Conservation (phyloP, 2,888 invertebrate species). For the Lithophane semibrunnea region DNA sequence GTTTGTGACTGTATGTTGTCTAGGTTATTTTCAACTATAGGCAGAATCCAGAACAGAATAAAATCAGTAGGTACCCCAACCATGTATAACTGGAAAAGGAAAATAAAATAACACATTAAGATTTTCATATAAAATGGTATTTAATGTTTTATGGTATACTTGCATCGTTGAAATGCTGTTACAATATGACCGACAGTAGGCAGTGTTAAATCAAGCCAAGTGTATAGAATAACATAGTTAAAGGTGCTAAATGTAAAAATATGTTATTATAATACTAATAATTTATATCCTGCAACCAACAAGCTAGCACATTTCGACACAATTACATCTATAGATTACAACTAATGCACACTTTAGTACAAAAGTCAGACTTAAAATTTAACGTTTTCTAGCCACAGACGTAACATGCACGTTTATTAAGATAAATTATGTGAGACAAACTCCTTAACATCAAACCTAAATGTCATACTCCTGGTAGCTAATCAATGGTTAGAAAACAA, state of each 20-base stretch:
- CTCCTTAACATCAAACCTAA: slow-evolving; percentile 65
- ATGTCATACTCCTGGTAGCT: slow-evolving; percentile 63
- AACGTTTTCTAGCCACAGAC: slow-evolving; percentile 66
- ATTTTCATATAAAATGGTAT: slow-evolving; percentile 66
- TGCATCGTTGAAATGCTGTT: slow-evolving; percentile 69
- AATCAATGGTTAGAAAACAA: slow-evolving; percentile 63
- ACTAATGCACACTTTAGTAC: slow-evolving; percentile 72
- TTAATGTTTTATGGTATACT: slow-evolving; percentile 67
- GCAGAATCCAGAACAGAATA: too few species aligned
- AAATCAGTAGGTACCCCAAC: too few species aligned
- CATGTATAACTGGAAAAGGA: background rate
- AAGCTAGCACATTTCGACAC: slow-evolving; percentile 62
- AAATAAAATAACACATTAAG: slow-evolving; percentile 40
- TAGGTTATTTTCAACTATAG: background rate
- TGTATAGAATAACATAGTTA: slow-evolving; percentile 59
- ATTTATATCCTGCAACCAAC: slow-evolving; percentile 64
- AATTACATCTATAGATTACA: slow-evolving; percentile 61
- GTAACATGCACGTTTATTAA: slow-evolving; percentile 69
- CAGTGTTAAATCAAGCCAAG: slow-evolving; percentile 67
- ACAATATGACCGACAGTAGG: slow-evolving; percentile 63
- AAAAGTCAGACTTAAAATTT: slow-evolving; percentile 86
- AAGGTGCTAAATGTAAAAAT: slow-evolving; percentile 67
- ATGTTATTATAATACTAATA: slow-evolving; percentile 68
- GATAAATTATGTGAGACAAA: slow-evolving; percentile 69
- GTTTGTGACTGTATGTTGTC: too few species aligned